Base-by-base conservation (phyloP, 2,113 vertebrate species). In the Scomber colias region DNA sequence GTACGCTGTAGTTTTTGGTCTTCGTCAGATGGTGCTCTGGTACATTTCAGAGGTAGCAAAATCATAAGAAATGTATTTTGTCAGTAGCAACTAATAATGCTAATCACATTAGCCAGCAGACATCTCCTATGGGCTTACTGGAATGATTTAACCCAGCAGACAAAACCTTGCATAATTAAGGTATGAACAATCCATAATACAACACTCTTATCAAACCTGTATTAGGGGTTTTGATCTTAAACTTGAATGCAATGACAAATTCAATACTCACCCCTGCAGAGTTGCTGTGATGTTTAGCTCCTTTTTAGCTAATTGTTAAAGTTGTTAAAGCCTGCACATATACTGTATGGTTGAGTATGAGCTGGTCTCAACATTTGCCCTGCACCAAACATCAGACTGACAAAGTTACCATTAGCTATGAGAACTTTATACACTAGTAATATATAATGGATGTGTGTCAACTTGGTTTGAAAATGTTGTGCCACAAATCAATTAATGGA, bases 121-220 rank as follows among this genome's bases (percentile, higher is more conserved):
- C 40, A 27, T 27, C 21, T 54, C 21, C 31, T 53, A 16, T 14
- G 48, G 27, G 40, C 51, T 56, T 44, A 46, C 30, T 59, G 57
- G 44, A 40, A 16, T 65, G 11, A 59, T 57, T 57, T 71, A 40
- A 27, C 56, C 40, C 3, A 24, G 50, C 24, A 78, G 49, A 30
- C 10, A 40, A 8, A 40, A 7, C 35, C 35, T 40, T 40, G 35
- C 35, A 40, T 40, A 40, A 40, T 40, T 40, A 40, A 40, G 35
- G 35, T 9, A 7, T 40, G 35, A 40, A 9, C 35, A 40, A 40
- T 40, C 8, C 35, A 40, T 40, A 40, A 16, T 17, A 40, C n/a
- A 24, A 9, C 24, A 40, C 35, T 11, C 24, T 5, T 61, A 2
- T 44, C 30, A 27, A 8, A 60, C 7, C 40, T 35, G 21, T 19